phyloP scores from a whole-genome alignment of 2,797 vertebrate genomes.

The Sebastes steindachneri region DNA sequence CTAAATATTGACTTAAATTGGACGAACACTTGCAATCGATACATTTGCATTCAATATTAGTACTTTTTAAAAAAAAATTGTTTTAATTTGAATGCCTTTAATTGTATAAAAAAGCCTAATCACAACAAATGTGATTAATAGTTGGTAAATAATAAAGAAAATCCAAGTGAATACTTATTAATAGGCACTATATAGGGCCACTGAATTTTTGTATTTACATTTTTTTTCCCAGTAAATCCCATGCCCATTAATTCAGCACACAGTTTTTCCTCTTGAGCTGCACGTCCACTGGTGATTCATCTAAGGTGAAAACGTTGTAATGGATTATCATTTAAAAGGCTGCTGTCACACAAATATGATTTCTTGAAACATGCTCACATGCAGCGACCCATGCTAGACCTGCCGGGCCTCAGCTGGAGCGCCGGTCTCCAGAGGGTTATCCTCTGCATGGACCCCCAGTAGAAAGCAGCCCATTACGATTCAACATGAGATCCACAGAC shows the following conservation, averaged over 20 bases:
- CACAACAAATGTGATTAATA: neutral
- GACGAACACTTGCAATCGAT: neutral
- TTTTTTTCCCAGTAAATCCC: neutral
- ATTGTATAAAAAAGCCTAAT: neutral
- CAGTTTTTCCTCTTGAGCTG: neutral
- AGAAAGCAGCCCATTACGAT: slow-evolving; percentile 65
- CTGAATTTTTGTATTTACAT: neutral
- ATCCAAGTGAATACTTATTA: neutral
- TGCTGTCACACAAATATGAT: neutral
- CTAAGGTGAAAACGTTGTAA: neutral
- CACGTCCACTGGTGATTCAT: neutral
- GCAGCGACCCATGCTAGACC: neutral
- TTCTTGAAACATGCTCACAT: neutral
- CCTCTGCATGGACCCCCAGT: neutral
- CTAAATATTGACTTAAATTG: neutral
- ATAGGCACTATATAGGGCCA: neutral
- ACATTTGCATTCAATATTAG: neutral
- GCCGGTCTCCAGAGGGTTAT: slow-evolving; percentile 34
- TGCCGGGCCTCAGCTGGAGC: slow-evolving; percentile 59
- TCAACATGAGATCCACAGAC: slow-evolving; percentile 33
- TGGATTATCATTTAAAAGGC: slow-evolving; percentile 1
- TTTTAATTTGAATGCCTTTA: neutral
- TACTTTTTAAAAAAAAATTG: neutral
- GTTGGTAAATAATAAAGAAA: neutral
- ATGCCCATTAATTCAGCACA: neutral